Base-by-base conservation (phyloP, 2,888 invertebrate species). In the Drosophila quinaria region DNA sequence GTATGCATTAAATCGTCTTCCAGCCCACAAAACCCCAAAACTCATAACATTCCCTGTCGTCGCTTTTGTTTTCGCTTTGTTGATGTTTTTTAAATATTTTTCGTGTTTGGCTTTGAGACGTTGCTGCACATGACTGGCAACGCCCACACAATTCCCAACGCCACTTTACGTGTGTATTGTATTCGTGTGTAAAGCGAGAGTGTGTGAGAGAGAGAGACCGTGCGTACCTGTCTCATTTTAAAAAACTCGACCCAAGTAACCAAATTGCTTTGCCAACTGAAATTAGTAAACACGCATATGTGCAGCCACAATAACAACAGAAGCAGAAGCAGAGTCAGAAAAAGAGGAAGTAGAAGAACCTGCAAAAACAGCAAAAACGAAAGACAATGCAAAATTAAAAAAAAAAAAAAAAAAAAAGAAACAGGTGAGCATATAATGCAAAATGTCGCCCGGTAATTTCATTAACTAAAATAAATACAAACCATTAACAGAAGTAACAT, bases 1-100 rank as follows among this genome's bases (percentile, higher is more conserved):
- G 86, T 87, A 90, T 89, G 90, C 89, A 89, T 89, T 90, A 90
- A 87, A 87, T 84, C 86, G 89, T 80, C 82, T 82, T 79, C 68
- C 72, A 72, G 69, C 61, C 55, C 47, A 31, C 33, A 15, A 47
- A 49, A 22, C 17, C 54, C 54, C 35, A 52, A 52, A 52, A 52
- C 35, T 52, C 52, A 52, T 25, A 52, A 39, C 41, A 22, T n/a
- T 62, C 59, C 41, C 68, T 54, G 46, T 42, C 49, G 56, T 33
- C 58, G 58, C 59, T 68, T 72, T 68, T 61, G 62, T 59, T 52
- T 63, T 56, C 41, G 22, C 62, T 60, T 76, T 76, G 60, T 74
- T 56, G 60, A 35, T 59, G 33, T 44, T 41, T 54, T 49, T 66
- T 63, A 35, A 62, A 70, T 70, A 66, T 80, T 60, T 58, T 66